Evolutionary conservation across 2,797 vertebrate genomes (phyloP).

Genomic region (Aratinga solstitialis): DNA sequence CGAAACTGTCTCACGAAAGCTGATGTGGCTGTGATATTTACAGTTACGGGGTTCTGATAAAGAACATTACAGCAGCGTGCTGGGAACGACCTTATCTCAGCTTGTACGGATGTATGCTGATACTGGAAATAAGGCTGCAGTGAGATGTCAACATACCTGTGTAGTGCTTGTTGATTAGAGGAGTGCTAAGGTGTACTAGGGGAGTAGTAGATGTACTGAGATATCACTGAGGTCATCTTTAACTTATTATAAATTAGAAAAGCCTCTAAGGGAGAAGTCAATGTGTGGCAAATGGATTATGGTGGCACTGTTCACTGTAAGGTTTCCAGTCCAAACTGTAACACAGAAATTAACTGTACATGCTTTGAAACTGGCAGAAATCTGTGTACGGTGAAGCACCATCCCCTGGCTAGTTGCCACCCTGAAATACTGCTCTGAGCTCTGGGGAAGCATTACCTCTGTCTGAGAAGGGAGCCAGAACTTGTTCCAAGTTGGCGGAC

Average conservation of each 20-base stretch:
- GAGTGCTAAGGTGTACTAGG: background rate
- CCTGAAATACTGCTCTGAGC: background rate
- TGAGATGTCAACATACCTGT: background rate
- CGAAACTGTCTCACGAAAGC: background rate
- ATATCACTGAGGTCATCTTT: background rate
- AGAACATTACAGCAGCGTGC: accelerated
- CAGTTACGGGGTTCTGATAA: background rate
- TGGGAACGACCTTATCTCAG: background rate
- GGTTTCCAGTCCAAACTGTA: background rate
- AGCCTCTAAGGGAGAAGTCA: background rate
- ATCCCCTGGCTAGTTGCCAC: background rate
- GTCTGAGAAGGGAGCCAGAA: background rate
- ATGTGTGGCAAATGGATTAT: background rate
- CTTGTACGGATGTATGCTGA: background rate
- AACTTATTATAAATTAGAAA: background rate
- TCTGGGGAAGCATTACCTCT: background rate
- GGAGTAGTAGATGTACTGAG: background rate
- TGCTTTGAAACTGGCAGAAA: background rate
- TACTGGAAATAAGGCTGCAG: background rate
- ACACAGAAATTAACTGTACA: background rate
- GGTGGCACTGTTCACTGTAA: background rate
- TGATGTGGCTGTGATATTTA: background rate
- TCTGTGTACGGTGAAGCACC: background rate
- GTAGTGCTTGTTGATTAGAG: background rate
- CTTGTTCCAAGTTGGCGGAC: background rate